These are phyloP conservation scores for Prorops nasuta DNA, from an alignment of 1,140 invertebrate genomes.

Conservation along the genomic window DNA sequence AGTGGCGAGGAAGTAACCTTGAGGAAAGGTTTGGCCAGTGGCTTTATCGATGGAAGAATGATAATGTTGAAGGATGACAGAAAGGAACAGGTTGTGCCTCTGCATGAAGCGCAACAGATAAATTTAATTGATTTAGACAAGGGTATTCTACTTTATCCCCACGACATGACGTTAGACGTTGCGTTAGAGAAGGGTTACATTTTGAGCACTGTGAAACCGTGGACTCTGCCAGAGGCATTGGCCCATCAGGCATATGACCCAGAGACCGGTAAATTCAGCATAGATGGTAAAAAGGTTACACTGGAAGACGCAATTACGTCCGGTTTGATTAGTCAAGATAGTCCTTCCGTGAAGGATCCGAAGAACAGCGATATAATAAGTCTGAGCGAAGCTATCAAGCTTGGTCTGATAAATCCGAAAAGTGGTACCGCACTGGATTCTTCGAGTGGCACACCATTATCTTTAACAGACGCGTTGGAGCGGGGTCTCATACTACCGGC, in stretches of 20 bases:
- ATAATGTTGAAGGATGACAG: slow-evolving; percentile 74
- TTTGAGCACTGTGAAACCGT: slow-evolving; percentile 72
- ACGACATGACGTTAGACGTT: slow-evolving; percentile 68
- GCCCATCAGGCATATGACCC: slow-evolving; percentile 79
- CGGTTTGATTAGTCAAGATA: slow-evolving; percentile 71
- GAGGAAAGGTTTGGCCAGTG: slow-evolving; percentile 68
- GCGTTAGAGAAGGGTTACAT: slow-evolving; percentile 78
- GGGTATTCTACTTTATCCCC: slow-evolving; percentile 69
- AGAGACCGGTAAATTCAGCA: slow-evolving; percentile 71
- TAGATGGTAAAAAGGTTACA: slow-evolving; percentile 71
- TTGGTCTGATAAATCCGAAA: slow-evolving; percentile 78
- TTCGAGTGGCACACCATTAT: slow-evolving; percentile 69
- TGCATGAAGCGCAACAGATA: slow-evolving; percentile 68
- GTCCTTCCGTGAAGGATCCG: slow-evolving; percentile 79
- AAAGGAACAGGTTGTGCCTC: slow-evolving; percentile 64
- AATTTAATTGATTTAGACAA: slow-evolving; percentile 70
- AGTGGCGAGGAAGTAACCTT: slow-evolving; percentile 73
- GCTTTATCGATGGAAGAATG: slow-evolving; percentile 69
- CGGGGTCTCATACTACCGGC: slow-evolving; percentile 78
- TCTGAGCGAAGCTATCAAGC: slow-evolving; percentile 77
- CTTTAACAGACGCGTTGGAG: slow-evolving; percentile 77
- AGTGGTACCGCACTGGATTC: slow-evolving; percentile 78
- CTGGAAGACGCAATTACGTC: slow-evolving; percentile 77
- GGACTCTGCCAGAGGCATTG: slow-evolving; percentile 82
- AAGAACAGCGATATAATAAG: slow-evolving; percentile 75